Conservation (phyloP, 2,113 vertebrate genomes). For the Hyaena hyaena region DNA sequence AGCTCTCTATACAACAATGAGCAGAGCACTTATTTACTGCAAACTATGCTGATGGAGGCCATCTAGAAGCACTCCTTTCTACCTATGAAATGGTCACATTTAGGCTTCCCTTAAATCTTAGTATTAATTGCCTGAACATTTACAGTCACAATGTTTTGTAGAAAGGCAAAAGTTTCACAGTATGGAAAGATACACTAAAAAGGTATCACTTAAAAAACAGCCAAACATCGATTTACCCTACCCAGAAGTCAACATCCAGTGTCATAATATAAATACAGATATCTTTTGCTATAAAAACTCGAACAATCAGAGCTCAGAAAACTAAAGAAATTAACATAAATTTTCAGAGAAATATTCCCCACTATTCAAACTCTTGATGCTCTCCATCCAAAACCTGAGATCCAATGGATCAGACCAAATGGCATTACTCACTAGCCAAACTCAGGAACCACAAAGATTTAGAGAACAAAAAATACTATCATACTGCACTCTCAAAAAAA, state of each 20-base stretch:
- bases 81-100: background rate
- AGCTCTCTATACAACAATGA: background rate
- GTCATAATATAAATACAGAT: background rate
- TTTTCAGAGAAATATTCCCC: background rate
- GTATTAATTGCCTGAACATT: background rate
- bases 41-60: background rate
- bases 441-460: background rate
- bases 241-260: background rate
- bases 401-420: background rate
- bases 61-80: background rate
- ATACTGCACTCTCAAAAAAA: background rate
- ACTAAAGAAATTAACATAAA: constrained; percentile 5
- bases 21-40: background rate
- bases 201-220: background rate
- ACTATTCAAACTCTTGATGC: background rate
- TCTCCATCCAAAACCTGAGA: constrained; percentile 20
- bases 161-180: background rate
- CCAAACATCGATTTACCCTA: background rate
- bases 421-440: background rate
- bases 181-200: background rate
- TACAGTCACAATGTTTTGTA: background rate
- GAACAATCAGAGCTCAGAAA: constrained; percentile 8
- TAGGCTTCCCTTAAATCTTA: background rate
- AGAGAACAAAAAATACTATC: background rate
- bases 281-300: background rate